phyloP scores from a whole-genome alignment of 2,797 vertebrate species.

The Hemibagrus guttatus region DNA sequence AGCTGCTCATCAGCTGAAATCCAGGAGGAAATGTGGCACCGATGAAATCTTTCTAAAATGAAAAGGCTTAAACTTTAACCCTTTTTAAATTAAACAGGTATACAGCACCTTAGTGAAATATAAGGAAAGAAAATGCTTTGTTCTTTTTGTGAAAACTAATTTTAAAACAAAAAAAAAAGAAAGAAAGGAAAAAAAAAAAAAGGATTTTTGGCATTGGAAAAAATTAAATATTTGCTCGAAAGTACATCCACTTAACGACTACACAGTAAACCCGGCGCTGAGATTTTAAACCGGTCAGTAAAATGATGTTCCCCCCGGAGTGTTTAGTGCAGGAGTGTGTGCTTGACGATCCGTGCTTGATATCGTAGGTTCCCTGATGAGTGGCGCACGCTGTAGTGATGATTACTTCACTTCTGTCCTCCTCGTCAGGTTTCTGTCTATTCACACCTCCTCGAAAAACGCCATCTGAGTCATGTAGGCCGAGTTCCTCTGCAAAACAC shows the following conservation, averaged over 20 bases:
- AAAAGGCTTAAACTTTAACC: not conserved
- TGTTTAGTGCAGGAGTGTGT: conserved; percentile 29
- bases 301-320: conserved; percentile 12
- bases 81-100: not conserved
- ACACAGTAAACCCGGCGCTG: conserved; percentile 15
- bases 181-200: not conserved
- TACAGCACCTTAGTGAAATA: not conserved
- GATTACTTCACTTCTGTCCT: conserved; percentile 38
- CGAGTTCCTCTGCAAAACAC: conserved; percentile 76
- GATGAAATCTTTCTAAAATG: not conserved
- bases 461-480: conserved; percentile 83
- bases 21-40: not conserved
- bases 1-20: not conserved
- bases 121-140: not conserved
- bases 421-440: conserved; percentile 25
- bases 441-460: conserved; percentile 82
- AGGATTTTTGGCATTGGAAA: not conserved
- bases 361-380: conserved; percentile 44
- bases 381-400: conserved; percentile 34
- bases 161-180: not conserved
- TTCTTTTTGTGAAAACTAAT: not conserved
- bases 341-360: conserved; percentile 10
- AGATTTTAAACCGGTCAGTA: conserved; percentile 10
- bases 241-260: not conserved
- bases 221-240: not conserved